Evolutionary conservation across 2,888 invertebrate genomes (phyloP).

Genomic region (Pyrrhia umbra): DNA sequence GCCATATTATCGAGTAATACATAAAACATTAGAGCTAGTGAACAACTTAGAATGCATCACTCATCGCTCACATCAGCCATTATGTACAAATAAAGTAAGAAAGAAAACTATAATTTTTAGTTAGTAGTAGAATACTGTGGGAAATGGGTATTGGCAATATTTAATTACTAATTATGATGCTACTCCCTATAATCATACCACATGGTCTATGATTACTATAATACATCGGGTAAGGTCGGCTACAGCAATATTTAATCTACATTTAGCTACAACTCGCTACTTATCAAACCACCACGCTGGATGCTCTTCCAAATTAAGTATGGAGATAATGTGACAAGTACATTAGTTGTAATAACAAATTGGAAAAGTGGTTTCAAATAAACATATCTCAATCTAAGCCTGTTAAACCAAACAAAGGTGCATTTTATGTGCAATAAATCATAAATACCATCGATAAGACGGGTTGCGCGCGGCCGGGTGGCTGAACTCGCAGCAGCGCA

Average conservation of each 20-base stretch:
- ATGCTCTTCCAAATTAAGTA: slow-evolving; percentile 6
- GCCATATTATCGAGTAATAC: not conserved
- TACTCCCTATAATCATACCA: slow-evolving; percentile 13
- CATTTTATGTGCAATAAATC: slow-evolving; percentile 67
- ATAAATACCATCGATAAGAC: slow-evolving; percentile 65
- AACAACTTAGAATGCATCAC: slow-evolving; percentile 5
- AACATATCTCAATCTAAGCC: slow-evolving; percentile 38
- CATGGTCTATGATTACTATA: slow-evolving; percentile 11
- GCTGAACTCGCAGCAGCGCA: slow-evolving; percentile 73
- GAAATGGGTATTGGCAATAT: slow-evolving; percentile 9
- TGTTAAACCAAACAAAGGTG: slow-evolving; percentile 51
- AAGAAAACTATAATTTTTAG: not conserved
- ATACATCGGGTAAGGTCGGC: not conserved
- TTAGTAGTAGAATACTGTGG: slow-evolving; percentile 27
- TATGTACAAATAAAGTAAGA: too few relatives aligned
- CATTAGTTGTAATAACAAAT: slow-evolving; percentile 45
- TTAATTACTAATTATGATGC: slow-evolving; percentile 20
- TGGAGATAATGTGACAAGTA: slow-evolving; percentile 11
- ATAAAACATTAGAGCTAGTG: not conserved
- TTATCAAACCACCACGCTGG: not conserved
- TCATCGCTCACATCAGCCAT: too few relatives aligned
- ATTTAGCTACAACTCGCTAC: not conserved
- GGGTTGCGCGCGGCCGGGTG: slow-evolving; percentile 65
- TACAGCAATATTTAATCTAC: slow-evolving; percentile 2
- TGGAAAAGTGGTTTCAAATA: slow-evolving; percentile 37